These are phyloP conservation scores for Marasmarcha lunaedactyla DNA, from an alignment of 2,888 invertebrate species.

Conservation along the genomic window DNA sequence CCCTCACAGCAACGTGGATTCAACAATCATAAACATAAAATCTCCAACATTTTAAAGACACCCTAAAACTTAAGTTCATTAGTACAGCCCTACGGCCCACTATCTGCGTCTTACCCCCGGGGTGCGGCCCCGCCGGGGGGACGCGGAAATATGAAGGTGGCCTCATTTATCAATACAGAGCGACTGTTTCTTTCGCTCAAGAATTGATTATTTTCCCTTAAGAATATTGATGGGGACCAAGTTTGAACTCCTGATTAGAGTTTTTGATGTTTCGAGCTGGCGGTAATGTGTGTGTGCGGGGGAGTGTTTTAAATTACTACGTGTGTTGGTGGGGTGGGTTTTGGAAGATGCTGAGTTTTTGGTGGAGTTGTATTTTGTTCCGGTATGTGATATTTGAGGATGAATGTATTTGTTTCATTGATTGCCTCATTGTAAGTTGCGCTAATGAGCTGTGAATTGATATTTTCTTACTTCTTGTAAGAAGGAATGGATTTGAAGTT, in stretches of 20 bases:
- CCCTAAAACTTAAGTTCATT: conserved; percentile 62
- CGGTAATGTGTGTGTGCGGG: conserved; percentile 17
- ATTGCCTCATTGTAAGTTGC: too few species aligned
- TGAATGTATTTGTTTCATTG: too few species aligned
- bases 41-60: conserved; percentile 14
- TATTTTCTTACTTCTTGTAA: too few species aligned
- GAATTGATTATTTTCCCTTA: conserved; percentile 69
- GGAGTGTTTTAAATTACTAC: background rate
- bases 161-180: conserved; percentile 68
- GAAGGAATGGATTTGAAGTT: too few species aligned
- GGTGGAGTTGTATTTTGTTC: background rate
- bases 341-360: conserved; percentile 12
- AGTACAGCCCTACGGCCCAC: conserved; percentile 61
- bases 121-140: conserved; percentile 29
- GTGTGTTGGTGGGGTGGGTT: conserved; percentile 6
- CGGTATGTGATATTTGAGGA: background rate
- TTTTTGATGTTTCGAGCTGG: conserved; percentile 44
- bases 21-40: conserved; percentile 1
- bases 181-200: conserved; percentile 66
- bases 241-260: conserved; percentile 44
- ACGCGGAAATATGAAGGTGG: conserved; percentile 68
- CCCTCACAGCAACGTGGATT: background rate
- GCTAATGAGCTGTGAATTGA: too few species aligned
- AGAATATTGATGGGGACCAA: conserved; percentile 61
- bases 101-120: conserved; percentile 42